Conservation (phyloP, 2,888 invertebrate species). For the Aleiodes alternator region DNA sequence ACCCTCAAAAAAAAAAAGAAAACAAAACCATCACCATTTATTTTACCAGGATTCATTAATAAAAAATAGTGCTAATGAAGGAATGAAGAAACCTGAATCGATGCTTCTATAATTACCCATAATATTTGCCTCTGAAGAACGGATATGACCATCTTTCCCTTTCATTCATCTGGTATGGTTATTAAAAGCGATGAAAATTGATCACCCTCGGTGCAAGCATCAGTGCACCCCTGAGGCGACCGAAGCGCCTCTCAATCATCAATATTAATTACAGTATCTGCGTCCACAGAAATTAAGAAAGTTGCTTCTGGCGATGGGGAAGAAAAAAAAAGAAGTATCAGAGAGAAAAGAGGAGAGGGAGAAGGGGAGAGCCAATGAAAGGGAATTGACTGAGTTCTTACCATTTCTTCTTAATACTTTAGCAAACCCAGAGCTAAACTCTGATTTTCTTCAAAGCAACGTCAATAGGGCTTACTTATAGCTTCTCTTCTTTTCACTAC, state of each 20-base stretch:
- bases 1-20: too few relatives aligned
- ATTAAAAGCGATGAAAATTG: slow-evolving; percentile 65
- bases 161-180: slow-evolving; percentile 33
- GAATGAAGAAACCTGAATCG: not conserved
- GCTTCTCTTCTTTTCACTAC: slow-evolving; percentile 27
- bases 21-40: too few relatives aligned
- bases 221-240: slow-evolving; percentile 36
- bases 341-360: slow-evolving; percentile 32
- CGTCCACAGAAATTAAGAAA: slow-evolving; percentile 62
- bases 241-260: slow-evolving; percentile 65
- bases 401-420: slow-evolving; percentile 32
- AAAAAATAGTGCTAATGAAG: slow-evolving; percentile 10
- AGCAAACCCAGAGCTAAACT: slow-evolving; percentile 48
- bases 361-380: slow-evolving; percentile 36
- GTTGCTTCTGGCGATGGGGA: slow-evolving; percentile 44
- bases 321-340: slow-evolving; percentile 12
- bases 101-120: slow-evolving; percentile 31
- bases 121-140: slow-evolving; percentile 37
- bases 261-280: slow-evolving; percentile 67
- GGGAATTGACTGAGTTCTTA: slow-evolving; percentile 41
- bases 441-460: slow-evolving; percentile 39
- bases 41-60: not conserved
- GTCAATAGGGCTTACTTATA: slow-evolving; percentile 47
- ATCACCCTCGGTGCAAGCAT: slow-evolving; percentile 56
- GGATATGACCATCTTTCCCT: slow-evolving; percentile 24